Evolutionary conservation across 1,140 invertebrate species (phyloP).

Genomic region (Hyles euphorbiae): DNA sequence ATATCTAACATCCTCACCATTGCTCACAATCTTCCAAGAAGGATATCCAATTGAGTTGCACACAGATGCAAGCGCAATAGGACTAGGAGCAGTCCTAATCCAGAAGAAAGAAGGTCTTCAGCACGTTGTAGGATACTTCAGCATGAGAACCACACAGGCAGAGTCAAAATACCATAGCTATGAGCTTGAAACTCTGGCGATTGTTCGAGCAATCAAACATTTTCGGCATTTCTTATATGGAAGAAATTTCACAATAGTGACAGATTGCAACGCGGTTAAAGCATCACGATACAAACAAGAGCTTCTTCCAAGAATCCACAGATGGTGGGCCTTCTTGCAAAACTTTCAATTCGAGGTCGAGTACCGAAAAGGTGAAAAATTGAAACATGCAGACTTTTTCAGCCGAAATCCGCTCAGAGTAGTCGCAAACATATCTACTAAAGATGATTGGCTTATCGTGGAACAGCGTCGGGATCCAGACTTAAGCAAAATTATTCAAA

Average conservation of each 20-base stretch:
- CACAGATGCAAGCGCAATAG: no score
- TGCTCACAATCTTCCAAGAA: constrained; percentile 33
- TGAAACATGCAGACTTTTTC: constrained; percentile 16
- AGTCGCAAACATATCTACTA: constrained; percentile 9
- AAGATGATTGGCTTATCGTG: background rate
- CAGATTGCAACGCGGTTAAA: constrained; percentile 41
- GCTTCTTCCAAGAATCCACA: constrained; percentile 31
- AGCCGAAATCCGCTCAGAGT: constrained; percentile 13
- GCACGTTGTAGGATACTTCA: no score
- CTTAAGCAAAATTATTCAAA: no score
- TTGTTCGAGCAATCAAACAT: constrained; percentile 30
- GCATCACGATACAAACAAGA: constrained; percentile 34
- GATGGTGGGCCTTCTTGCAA: constrained; percentile 43
- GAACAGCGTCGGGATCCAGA: constrained; percentile 5
- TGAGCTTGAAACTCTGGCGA: constrained; percentile 52
- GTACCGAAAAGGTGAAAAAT: constrained; percentile 18
- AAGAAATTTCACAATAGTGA: constrained; percentile 27
- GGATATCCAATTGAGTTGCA: background rate
- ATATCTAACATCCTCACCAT: constrained; percentile 28
- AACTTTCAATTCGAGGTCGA: constrained; percentile 20
- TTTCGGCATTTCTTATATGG: constrained; percentile 41
- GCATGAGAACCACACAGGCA: no score
- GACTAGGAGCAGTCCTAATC: no score
- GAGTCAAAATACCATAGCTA: constrained; percentile 44
- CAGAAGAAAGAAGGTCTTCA: no score